These are phyloP conservation scores for Metellina segmentata DNA, from an alignment of 2,888 invertebrate species.

Conservation along the genomic window DNA sequence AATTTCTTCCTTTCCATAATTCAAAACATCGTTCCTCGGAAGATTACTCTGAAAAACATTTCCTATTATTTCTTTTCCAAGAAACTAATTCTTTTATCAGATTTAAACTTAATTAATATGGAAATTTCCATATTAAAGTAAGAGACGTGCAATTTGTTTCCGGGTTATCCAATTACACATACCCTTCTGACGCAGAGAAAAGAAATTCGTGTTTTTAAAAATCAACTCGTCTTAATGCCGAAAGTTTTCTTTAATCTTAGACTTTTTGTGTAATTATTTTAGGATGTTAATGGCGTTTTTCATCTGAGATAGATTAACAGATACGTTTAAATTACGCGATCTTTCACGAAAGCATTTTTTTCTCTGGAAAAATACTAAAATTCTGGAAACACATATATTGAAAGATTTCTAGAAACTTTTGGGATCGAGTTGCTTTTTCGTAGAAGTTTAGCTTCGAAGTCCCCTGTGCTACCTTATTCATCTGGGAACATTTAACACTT, in stretches of 20 bases:
- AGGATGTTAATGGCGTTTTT: constrained; percentile 11
- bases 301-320: constrained; percentile 11
- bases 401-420: neutral
- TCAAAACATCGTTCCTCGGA: neutral
- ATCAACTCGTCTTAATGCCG: neutral
- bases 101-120: constrained; percentile 50
- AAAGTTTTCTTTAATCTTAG: constrained; percentile 24
- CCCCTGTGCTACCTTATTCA: too few relatives aligned
- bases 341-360: neutral
- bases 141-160: constrained; percentile 5
- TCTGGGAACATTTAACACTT: too few relatives aligned
- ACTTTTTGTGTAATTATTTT: constrained; percentile 16
- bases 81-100: constrained; percentile 25
- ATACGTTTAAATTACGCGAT: constrained; percentile 18
- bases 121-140: constrained; percentile 11
- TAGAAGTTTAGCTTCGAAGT: too few relatives aligned
- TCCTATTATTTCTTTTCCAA: neutral
- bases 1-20: neutral
- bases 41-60: neutral
- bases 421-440: neutral
- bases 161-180: neutral
- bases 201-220: neutral
- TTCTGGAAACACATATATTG: neutral
- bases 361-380: neutral
- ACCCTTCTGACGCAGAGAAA: neutral